Base-by-base conservation (phyloP, 2,113 vertebrate species). In the Aepyceros melampus region DNA sequence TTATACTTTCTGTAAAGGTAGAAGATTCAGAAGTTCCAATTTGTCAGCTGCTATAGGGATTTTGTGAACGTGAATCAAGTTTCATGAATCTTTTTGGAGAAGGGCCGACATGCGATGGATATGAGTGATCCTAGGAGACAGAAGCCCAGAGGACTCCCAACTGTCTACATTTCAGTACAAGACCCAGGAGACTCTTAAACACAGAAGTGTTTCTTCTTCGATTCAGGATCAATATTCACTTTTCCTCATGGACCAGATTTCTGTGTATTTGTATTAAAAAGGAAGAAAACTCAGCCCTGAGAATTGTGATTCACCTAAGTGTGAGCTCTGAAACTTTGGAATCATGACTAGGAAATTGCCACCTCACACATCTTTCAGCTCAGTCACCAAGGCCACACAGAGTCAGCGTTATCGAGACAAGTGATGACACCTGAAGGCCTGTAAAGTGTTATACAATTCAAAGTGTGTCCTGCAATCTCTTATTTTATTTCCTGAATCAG, bases 261-360 rank as follows among this genome's bases (percentile, higher is more conserved):
- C 92, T 93, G 83, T 87, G 71, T 92, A 62, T 88, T 98, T 95
- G 94, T 96, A 94, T 97, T 96, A 25, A 83, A 97, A 94, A 55
- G 40, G 56, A 93, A 84, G 79, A 89, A 95, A 94, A 79, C 11
- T 64, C 83, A 90, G 58, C 49, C 43, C 53, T 71, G 43, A 96
- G 43, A 96, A 74, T 21, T 89, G 33, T 14, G 12, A 56, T 94
- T 76, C 74, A 64, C 40, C 36, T 55, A 58, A 43, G 29, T 36
- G 25, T 15, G 74, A 55, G 55, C 31, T 74, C 19, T 15, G 45
- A 92, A 23, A 27, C 56, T 94, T 86, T 67, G 79, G 43, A 55
- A 90, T 45, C 49, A 55, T 8, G 40, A 67, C 47, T 45, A 87
- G 81, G 51, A 96, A 91, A 67, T 49, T 16, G 74, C 17, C 27